A percentile compares a stretch with the other conserved stretches of the same genome.
These are phyloP conservation scores for Acanthis flammea DNA, from an alignment of 2,797 vertebrate species.

Conservation along the genomic window DNA sequence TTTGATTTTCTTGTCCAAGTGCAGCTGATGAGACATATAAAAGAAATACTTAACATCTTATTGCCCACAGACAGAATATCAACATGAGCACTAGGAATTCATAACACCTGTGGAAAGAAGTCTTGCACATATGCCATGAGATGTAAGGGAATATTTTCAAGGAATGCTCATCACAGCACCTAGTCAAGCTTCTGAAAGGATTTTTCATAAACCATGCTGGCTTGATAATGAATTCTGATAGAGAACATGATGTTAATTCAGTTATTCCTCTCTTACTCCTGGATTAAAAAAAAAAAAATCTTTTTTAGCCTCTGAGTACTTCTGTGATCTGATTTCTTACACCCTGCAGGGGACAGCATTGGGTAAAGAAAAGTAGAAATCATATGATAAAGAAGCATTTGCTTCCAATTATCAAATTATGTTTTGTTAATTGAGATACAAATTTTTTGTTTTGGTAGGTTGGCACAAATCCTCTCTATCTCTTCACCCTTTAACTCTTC, in stretches of 20 bases:
- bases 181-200: background rate
- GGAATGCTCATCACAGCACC: background rate
- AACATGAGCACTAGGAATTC: constrained; percentile 3
- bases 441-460: background rate
- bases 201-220: background rate
- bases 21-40: constrained; percentile 10
- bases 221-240: constrained; percentile 10
- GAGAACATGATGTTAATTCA: background rate
- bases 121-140: background rate
- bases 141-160: background rate
- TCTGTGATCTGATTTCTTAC: constrained; percentile 74
- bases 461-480: constrained; percentile 24
- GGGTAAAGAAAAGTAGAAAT: constrained; percentile 78
- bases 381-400: constrained; percentile 74
- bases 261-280: background rate
- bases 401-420: constrained; percentile 76
- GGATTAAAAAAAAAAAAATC: background rate
- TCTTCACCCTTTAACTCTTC: constrained; percentile 33
- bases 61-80: background rate
- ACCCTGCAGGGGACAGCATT: constrained; percentile 84
- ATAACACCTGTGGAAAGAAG: background rate
- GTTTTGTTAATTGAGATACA: constrained; percentile 75
- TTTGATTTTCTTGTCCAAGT: constrained; percentile 4
- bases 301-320: constrained; percentile 19
- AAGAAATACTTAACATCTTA: background rate